Conservation (phyloP, 2,888 invertebrate species). For the Nyleta sp. region DNA sequence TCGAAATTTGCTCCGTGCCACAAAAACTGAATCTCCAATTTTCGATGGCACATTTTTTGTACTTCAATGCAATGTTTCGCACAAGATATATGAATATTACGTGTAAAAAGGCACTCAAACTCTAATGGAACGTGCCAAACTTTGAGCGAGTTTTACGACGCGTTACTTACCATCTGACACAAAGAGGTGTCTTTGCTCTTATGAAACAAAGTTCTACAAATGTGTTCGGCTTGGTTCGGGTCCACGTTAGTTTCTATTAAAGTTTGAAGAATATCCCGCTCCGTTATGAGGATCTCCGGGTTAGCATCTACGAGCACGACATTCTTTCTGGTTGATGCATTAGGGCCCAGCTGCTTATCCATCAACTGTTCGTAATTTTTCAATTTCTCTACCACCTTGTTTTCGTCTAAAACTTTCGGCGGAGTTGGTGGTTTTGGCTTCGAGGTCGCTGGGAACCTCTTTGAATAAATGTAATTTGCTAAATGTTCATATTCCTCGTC, state of each 20-base stretch:
- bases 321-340: constrained; percentile 55
- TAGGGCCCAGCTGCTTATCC: constrained; percentile 29
- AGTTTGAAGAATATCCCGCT: constrained; percentile 75
- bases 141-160: constrained; percentile 46
- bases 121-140: constrained; percentile 47
- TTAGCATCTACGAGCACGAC: constrained; percentile 74
- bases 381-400: constrained; percentile 71
- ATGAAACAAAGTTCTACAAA: constrained; percentile 72
- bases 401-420: constrained; percentile 72
- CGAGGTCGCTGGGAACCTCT: constrained; percentile 62
- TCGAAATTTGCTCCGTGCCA: constrained; percentile 18
- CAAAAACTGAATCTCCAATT: constrained; percentile 32
- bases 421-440: constrained; percentile 74
- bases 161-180: constrained; percentile 68
- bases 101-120: constrained; percentile 42
- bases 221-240: constrained; percentile 73
- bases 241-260: constrained; percentile 75
- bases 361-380: constrained; percentile 62
- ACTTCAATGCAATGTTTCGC: constrained; percentile 3
- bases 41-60: constrained; percentile 7
- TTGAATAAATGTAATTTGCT: constrained; percentile 62
- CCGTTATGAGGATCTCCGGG: constrained; percentile 74
- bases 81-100: constrained; percentile 24
- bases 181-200: constrained; percentile 70
- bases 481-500: constrained; percentile 68